These are phyloP conservation scores for Diglossa cyanea DNA, from an alignment of 2,797 vertebrate genomes.

Conservation along the genomic window DNA sequence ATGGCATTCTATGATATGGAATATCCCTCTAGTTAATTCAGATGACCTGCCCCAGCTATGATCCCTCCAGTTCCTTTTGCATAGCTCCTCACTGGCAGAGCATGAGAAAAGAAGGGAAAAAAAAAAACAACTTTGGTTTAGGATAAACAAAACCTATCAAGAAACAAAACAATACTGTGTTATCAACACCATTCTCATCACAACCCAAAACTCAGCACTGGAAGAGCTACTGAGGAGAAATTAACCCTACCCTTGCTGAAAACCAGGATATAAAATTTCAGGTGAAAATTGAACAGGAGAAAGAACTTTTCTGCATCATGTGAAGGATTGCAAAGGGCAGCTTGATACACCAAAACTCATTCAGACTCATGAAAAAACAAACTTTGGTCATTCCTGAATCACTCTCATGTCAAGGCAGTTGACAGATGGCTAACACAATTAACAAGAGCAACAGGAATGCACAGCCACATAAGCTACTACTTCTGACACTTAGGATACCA, in stretches of 20 bases:
- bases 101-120: too few species aligned
- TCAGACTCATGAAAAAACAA: not conserved
- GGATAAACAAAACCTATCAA: not conserved
- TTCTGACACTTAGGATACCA: not conserved
- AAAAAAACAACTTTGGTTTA: not conserved
- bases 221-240: not conserved
- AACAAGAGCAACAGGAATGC: not conserved
- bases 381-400: not conserved
- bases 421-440: not conserved
- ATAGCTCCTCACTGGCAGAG: not conserved
- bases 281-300: not conserved
- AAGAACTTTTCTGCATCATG: not conserved
- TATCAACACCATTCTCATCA: not conserved
- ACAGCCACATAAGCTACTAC: not conserved
- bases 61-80: not conserved
- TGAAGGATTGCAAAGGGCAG: not conserved
- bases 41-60: not conserved
- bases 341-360: not conserved
- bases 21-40: not conserved
- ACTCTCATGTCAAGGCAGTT: not conserved
- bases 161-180: not conserved
- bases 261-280: not conserved
- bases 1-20: not conserved
- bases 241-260: not conserved
- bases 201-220: not conserved